These are phyloP conservation scores for Andricus curvator DNA, from an alignment of 2,888 invertebrate genomes.

Conservation along the genomic window DNA sequence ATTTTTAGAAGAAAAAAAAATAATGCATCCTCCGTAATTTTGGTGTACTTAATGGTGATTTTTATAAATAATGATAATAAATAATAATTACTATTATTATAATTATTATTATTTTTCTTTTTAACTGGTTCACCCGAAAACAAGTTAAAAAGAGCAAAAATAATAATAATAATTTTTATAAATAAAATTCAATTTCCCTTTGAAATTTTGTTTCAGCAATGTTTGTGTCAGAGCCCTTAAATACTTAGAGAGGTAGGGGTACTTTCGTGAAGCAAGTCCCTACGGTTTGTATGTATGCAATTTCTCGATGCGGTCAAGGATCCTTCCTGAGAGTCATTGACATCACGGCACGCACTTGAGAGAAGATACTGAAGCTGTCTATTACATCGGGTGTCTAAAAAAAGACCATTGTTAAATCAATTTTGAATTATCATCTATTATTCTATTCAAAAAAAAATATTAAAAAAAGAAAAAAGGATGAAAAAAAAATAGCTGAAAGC, in stretches of 20 bases:
- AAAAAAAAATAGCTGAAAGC: no score
- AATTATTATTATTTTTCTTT: no score
- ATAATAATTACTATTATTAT: no score
- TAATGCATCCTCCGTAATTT: background rate
- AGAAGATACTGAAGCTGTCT: conserved; percentile 57
- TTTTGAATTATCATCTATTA: no score
- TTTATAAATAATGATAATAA: no score
- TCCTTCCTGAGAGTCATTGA: conserved; percentile 74
- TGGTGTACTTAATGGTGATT: background rate
- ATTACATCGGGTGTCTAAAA: conserved; percentile 56
- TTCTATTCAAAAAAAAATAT: no score
- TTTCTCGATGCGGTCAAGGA: conserved; percentile 74
- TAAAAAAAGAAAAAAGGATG: no score
- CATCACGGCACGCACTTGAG: conserved; percentile 66
- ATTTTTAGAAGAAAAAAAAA: no score
- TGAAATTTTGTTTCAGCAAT: background rate
- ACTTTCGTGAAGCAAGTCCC: background rate
- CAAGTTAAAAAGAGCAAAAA: no score
- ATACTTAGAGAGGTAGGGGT: background rate
- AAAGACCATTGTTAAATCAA: conserved; percentile 8
- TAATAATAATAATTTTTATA: no score
- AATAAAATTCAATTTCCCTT: background rate
- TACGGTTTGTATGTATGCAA: conserved; percentile 43
- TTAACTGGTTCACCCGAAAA: no score
- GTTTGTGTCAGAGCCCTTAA: background rate